Evolutionary conservation across 1,140 invertebrate species (phyloP).

Genomic region (Manduca sexta): DNA sequence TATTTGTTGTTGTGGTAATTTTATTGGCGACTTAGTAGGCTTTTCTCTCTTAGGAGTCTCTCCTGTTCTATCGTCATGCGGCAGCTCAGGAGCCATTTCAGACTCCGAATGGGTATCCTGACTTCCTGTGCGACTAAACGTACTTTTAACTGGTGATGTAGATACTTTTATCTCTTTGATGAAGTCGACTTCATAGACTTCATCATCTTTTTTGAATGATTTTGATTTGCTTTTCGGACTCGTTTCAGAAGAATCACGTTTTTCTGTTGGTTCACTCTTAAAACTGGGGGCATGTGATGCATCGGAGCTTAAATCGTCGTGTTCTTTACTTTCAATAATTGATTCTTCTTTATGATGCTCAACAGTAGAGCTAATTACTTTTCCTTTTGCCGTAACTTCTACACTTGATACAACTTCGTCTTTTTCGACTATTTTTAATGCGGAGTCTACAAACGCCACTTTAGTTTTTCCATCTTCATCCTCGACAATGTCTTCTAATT

Average conservation of each 20-base stretch:
- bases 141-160: conserved; percentile 65
- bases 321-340: conserved; percentile 70
- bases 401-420: conserved; percentile 62
- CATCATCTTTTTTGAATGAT: conserved; percentile 67
- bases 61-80: conserved; percentile 52
- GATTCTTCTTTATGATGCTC: conserved; percentile 72
- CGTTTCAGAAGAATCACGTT: conserved; percentile 54
- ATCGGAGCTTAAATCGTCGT: conserved; percentile 70
- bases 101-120: conserved; percentile 75
- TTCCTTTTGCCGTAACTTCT: conserved; percentile 68
- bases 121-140: conserved; percentile 71
- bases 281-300: conserved; percentile 69
- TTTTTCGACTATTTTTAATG: conserved; percentile 65
- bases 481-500: conserved; percentile 61
- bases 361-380: conserved; percentile 61
- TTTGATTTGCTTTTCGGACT: conserved; percentile 66
- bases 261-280: conserved; percentile 64
- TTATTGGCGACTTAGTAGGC: conserved; percentile 60
- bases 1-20: conserved; percentile 74
- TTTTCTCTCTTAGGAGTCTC: conserved; percentile 64
- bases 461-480: conserved; percentile 53
- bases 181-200: conserved; percentile 71
- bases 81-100: conserved; percentile 69
- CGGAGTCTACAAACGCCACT: conserved; percentile 59
- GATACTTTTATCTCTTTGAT: conserved; percentile 72